phyloP scores from a whole-genome alignment of 2,113 vertebrate genomes.

The Uria aalge region DNA sequence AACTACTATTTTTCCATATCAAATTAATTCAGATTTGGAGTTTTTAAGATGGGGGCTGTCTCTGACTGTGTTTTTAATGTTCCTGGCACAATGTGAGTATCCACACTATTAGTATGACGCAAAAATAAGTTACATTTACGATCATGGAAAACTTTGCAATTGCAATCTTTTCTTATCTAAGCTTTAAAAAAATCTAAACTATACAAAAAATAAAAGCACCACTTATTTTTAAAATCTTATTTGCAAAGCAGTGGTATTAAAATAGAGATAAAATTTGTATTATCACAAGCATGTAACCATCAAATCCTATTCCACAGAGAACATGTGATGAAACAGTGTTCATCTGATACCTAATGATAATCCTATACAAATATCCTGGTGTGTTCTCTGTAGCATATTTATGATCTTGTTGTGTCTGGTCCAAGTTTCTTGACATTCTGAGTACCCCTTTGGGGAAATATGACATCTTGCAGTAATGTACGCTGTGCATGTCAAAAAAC shows the following conservation, averaged over 20 bases:
- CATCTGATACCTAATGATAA: slow-evolving; percentile 33
- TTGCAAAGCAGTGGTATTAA: neutral
- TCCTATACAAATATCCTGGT: slow-evolving; percentile 21
- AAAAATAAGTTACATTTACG: neutral
- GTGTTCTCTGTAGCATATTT: slow-evolving; percentile 35
- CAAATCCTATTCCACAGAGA: neutral
- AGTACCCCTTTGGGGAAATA: slow-evolving; percentile 46
- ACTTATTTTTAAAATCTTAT: neutral
- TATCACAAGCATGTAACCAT: neutral
- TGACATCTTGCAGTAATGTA: slow-evolving; percentile 56
- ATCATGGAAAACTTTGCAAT: neutral
- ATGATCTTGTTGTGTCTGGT: slow-evolving; percentile 51
- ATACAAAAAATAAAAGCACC: neutral
- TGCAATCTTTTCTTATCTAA: neutral
- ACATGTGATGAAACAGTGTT: neutral
- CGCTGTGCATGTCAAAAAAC: slow-evolving; percentile 37
- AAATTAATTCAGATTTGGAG: neutral
- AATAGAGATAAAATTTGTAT: neutral
- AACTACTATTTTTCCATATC: neutral
- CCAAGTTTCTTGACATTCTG: slow-evolving; percentile 63
- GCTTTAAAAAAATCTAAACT: neutral
- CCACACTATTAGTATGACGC: neutral
- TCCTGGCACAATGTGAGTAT: neutral
- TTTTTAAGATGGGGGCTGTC: neutral
- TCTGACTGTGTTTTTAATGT: neutral